These are phyloP conservation scores for Schrankia costaestrigalis DNA, from an alignment of 2,888 invertebrate species.

Conservation along the genomic window DNA sequence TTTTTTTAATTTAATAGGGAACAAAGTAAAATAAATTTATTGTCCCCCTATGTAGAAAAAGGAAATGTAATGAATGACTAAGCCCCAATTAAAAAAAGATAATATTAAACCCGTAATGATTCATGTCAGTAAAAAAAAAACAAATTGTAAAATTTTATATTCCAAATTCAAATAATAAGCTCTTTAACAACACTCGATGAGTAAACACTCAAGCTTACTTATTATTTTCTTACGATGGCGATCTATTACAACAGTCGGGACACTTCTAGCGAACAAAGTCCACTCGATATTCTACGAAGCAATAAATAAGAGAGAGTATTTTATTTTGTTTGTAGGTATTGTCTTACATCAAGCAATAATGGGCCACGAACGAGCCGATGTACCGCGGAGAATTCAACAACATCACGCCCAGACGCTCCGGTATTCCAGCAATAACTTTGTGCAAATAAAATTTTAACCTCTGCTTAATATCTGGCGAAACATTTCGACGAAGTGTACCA, in stretches of 20 bases:
- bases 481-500: slow-evolving; percentile 57
- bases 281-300: slow-evolving; percentile 35
- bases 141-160: no score
- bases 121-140: no score
- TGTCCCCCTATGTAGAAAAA: no score
- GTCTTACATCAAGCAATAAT: slow-evolving; percentile 66
- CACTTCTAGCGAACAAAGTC: slow-evolving; percentile 34
- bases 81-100: no score
- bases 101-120: no score
- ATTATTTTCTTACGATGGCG: slow-evolving; percentile 24
- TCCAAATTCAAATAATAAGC: not conserved
- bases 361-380: slow-evolving; percentile 52
- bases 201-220: slow-evolving; percentile 2
- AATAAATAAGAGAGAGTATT: slow-evolving; percentile 58
- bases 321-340: slow-evolving; percentile 68
- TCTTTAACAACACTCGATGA: not conserved
- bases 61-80: no score
- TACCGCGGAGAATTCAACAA: slow-evolving; percentile 57
- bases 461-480: slow-evolving; percentile 73
- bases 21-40: no score
- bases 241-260: slow-evolving; percentile 24
- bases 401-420: slow-evolving; percentile 53
- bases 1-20: no score
- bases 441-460: slow-evolving; percentile 78
- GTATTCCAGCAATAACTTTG: slow-evolving; percentile 61